These are phyloP conservation scores for Muscina levida DNA, from an alignment of 2,888 invertebrate species.

Conservation along the genomic window DNA sequence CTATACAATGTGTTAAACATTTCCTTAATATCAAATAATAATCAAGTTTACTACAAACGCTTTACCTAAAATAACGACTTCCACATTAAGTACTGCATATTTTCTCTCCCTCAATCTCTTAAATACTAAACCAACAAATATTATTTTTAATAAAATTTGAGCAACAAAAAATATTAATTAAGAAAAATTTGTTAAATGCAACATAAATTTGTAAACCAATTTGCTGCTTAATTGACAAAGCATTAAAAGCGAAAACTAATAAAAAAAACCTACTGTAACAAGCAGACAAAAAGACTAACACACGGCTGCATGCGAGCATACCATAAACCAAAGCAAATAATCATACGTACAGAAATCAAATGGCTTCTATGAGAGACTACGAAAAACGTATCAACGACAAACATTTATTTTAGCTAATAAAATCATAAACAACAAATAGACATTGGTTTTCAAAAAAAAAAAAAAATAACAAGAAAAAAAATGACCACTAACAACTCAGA, in stretches of 20 bases:
- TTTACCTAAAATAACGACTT: no score
- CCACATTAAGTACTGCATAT: no score
- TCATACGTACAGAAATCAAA: slow-evolving; percentile 36
- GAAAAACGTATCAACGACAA: slow-evolving; percentile 17
- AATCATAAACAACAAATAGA: slow-evolving; percentile 74
- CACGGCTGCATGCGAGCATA: slow-evolving; percentile 56
- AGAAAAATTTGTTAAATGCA: slow-evolving; percentile 74
- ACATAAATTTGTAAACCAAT: slow-evolving; percentile 78
- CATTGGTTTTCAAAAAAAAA: slow-evolving; percentile 65
- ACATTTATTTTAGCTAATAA: slow-evolving; percentile 73
- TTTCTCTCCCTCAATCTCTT: no score
- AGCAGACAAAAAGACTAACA: slow-evolving; percentile 40
- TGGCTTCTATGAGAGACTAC: slow-evolving; percentile 36
- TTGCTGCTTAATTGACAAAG: slow-evolving; percentile 78
- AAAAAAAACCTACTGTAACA: not conserved
- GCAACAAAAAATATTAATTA: slow-evolving; percentile 66
- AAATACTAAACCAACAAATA: slow-evolving; percentile 39
- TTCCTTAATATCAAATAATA: no score
- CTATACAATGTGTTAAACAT: no score
- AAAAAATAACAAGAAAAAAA: slow-evolving; percentile 38
- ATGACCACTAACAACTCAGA: not conserved
- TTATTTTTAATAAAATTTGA: slow-evolving; percentile 44
- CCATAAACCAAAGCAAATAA: slow-evolving; percentile 48
- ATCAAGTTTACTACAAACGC: no score
- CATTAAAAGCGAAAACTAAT: slow-evolving; percentile 68